Evolutionary conservation across 2,797 vertebrate species (phyloP), one percentile per base, ranked within the genome.

Genomic region (Pipistrellus pipistrellus): DNA sequence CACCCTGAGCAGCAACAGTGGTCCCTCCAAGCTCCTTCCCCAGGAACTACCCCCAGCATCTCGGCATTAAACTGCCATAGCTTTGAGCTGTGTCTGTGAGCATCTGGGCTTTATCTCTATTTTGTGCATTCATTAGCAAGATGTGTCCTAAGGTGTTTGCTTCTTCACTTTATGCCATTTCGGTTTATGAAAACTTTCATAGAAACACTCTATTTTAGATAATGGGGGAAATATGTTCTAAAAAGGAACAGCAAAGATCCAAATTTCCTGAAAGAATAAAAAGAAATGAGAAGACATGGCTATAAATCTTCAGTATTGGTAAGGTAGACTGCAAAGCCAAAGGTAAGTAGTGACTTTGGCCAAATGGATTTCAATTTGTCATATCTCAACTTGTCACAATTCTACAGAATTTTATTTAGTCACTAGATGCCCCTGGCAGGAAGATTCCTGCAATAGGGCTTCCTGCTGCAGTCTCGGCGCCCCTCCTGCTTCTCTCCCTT

Each of bases 301-400:
- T 68, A 64, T 18, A 20, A 69, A 57, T 82, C 27, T 20, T 91
- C n/a, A 73, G 35, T 41, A 91, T 91, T 90, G 64, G 35, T 38
- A 46, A 35, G 2, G 17, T 51, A 55, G 32, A 72, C 3, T 51
- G 23, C 8, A 88, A 93, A 90, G 8, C 23, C 38, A 93, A 85
- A 66, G 23, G 4, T 11, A 12, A 80, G 8, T 44, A 55, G 32
- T 44, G 44, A 57, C 32, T 85, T 89, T 80, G 76, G 18, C 30
- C 41, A 94, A 68, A 55, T 85, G 53, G 25, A 59, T 83, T 90
- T 46, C 55, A 46, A 80, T 53, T 86, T 80, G 55, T 84, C 15
- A 75, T 51, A 48, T 72, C 30, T 66, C 23, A 76, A 38, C 38
- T 30, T n/a, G 41, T 78, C 11, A 35, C 6, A 77, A 30, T 69